Base-by-base conservation (phyloP, 2,888 invertebrate genomes). In the Himalopsyche anomala region DNA sequence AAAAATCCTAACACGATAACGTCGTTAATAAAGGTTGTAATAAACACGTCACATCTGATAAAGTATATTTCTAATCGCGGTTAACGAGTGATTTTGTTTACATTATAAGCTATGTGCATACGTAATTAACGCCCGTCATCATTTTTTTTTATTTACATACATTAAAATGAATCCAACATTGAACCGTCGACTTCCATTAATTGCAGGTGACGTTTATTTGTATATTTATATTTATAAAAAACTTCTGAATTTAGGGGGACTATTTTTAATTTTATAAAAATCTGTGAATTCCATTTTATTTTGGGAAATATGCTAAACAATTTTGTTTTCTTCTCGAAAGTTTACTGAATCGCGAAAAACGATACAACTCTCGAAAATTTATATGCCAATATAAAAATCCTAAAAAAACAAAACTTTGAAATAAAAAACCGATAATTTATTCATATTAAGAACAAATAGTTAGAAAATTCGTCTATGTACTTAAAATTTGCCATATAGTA, bases 51-150 rank as follows among this genome's bases (percentile, higher is more conserved):
- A 38, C 38, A 36, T 36, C 74, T 74, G 74, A 36, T 74, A 5
- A 38, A 11, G 62, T 19, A 19, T 15, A 12, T 38, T 12, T 74
- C 74, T 74, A 38, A 74, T 74, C 74, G 74, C 74, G 19, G 28
- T 28, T 28, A 74, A 74, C 12, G 19, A 74, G 74, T 36, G 69
- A 28, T 74, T 12, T 74, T 74, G 74, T 74, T 74, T 74, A 74
- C 74, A 9, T 74, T 28, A 38, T 74, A 5, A 38, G 12, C 12
- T 36, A 36, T 74, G 19, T 11, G 38, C 74, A 74, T 74, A 74
- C 38, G 36, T 38, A 11, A 74, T 74, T 74, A 36, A 74, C 36
- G 19, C 74, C 74, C 12, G 74, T 38, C 74, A 74, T 38, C 38
- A 15, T 15, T 74, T 38, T 74, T 38, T 28, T 11, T 74, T 74